A percentile compares a stretch with the other conserved stretches of the same genome.
These are phyloP conservation scores for Platyscapa corneri DNA, from an alignment of 1,140 invertebrate species.

Conservation along the genomic window DNA sequence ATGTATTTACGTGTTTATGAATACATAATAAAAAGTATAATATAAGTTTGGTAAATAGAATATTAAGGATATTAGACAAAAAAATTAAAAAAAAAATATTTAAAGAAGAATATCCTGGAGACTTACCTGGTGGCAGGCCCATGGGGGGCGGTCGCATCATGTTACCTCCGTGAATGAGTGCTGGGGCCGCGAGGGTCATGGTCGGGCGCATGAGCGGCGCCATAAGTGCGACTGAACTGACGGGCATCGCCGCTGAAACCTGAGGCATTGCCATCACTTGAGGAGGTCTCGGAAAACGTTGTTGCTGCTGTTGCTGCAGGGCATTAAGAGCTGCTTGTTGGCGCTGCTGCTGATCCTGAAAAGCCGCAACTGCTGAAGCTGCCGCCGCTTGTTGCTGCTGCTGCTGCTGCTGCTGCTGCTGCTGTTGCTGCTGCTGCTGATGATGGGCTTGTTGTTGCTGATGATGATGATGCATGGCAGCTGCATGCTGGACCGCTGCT, in stretches of 20 bases:
- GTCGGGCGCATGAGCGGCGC: conserved; percentile 77
- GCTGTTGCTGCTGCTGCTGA: conserved; percentile 60
- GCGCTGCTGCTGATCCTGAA: conserved; percentile 72
- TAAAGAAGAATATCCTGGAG: conserved; percentile 57
- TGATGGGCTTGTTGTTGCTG: conserved; percentile 7
- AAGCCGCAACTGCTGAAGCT: conserved; percentile 66
- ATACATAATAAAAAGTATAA: conserved; percentile 8
- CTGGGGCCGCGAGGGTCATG: conserved; percentile 80
- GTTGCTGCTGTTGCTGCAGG: conserved; percentile 61
- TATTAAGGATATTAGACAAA: neutral
- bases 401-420: conserved; percentile 62
- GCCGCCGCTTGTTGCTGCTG: conserved; percentile 65
- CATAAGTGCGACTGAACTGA: conserved; percentile 77
- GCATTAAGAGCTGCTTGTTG: conserved; percentile 69
- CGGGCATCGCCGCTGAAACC: conserved; percentile 70
- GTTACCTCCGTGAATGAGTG: conserved; percentile 81
- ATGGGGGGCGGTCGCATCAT: conserved; percentile 84
- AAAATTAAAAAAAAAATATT: neutral
- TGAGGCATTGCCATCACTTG: conserved; percentile 69
- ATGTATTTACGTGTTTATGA: neutral
- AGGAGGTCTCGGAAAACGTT: conserved; percentile 67
- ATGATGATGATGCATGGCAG: conserved; percentile 56
- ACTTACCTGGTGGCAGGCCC: conserved; percentile 84
- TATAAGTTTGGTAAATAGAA: neutral
- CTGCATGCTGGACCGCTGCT: conserved; percentile 75